Evolutionary conservation across 2,113 vertebrate species (phyloP).

Genomic region (Elaphurus davidianus): DNA sequence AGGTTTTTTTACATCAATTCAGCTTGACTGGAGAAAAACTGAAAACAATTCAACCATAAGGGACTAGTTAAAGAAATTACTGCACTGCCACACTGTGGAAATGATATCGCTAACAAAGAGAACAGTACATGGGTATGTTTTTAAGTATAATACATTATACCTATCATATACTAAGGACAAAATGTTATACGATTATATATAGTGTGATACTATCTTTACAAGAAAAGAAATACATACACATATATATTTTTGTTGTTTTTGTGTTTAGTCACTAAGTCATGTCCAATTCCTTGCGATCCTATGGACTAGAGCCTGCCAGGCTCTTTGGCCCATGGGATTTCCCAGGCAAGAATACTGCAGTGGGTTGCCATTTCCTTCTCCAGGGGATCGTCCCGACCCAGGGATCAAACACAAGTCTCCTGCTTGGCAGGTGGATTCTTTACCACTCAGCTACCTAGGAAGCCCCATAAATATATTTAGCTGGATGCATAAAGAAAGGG

Average conservation of each 20-base stretch:
- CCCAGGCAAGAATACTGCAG: neutral
- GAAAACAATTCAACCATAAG: neutral
- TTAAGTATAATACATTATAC: neutral
- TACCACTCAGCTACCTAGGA: neutral
- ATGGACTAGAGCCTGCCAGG: neutral
- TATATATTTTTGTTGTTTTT: neutral
- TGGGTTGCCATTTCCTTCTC: neutral
- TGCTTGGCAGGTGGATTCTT: neutral
- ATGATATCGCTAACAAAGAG: neutral
- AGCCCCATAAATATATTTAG: neutral
- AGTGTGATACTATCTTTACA: neutral
- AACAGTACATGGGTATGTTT: neutral
- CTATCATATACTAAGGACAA: neutral
- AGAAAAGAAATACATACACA: neutral
- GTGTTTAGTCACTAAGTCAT: neutral
- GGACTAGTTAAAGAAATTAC: neutral
- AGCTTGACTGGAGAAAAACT: neutral
- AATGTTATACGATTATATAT: neutral
- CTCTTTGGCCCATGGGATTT: neutral
- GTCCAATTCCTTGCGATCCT: neutral
- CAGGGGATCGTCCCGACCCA: neutral
- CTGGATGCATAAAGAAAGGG: neutral
- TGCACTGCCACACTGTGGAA: neutral
- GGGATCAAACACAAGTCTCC: neutral
- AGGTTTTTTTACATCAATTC: neutral